Base-by-base conservation (phyloP, 2,888 invertebrate genomes). In the Malthinus flaveolus region DNA sequence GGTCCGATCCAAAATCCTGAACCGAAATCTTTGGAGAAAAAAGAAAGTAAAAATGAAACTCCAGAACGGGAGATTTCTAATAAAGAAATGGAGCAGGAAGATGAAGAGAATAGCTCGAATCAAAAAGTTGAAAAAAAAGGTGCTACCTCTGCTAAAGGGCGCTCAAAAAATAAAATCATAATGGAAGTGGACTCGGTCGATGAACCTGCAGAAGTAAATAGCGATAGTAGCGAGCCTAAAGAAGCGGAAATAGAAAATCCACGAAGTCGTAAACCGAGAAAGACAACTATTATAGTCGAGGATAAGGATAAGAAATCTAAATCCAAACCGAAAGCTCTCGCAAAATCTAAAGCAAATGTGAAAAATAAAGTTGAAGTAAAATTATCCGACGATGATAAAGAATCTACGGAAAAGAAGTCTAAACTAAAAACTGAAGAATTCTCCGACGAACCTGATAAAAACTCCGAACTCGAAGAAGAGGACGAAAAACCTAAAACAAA, bases 1-100 rank as follows among this genome's bases (percentile, higher is more conserved):
- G 37, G 7, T 36, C n/a, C 46, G 33, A 45, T 36, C 35, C 11
- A n/a, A 44, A 23, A 56, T 33, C 32, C 46, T 59, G 36, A 46
- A 59, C 49, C 47, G 77, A 64, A n/a, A 78, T 77, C n/a, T 73
- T 78, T 31, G 32, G 51, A 47, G 13, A 69, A 77, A 57, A 58
- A 70, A 59, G 70, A 75, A 62, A 62, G 75, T 44, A 73, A 76
- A 49, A 10, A 42, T 13, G 3, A 36, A n/a, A 44, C 12, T 15
- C 7, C 37, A 12, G 1, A 11, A 7, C 8, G 12, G 13, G 13
- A 37, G 13, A 37, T 12, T 3, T 10, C 35, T 4, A 23, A 35
- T 13, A 13, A n/a, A n/a, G 35, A 33, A 34, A 5, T 1, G 11
- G n/a, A 9, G 2, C 59, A 69, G 37, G 77, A 75, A 32, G 78